Percentiles rank a stretch among this genome's conserved stretches.
phyloP scores from a whole-genome alignment of 2,888 invertebrate genomes.

The Nemoura dubitans region DNA sequence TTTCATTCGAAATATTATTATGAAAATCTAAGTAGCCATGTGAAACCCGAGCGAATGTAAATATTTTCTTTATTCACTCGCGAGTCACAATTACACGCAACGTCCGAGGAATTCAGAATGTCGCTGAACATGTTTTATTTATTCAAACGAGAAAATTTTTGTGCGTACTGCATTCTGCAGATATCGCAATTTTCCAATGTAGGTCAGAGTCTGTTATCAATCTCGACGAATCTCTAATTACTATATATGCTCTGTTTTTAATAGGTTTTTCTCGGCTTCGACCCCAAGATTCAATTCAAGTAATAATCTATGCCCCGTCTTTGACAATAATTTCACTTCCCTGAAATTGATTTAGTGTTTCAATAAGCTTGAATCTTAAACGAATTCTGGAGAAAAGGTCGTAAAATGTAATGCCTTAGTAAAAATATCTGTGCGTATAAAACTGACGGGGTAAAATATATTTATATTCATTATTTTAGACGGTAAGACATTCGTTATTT shows the following conservation, averaged over 20 bases:
- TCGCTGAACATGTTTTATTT: neutral
- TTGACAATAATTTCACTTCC: constrained; percentile 22
- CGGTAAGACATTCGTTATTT: neutral
- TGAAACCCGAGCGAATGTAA: neutral
- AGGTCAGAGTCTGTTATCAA: neutral
- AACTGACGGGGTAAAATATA: neutral
- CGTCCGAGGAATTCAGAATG: neutral
- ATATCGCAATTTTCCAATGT: neutral
- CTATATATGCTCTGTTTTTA: neutral
- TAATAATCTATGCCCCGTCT: constrained; percentile 28
- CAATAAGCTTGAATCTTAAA: constrained; percentile 28
- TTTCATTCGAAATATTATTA: neutral
- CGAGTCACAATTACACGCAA: neutral
- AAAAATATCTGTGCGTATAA: neutral
- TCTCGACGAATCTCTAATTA: neutral
- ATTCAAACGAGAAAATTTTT: neutral
- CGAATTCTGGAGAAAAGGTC: constrained; percentile 13
- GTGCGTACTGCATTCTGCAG: neutral
- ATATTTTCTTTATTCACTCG: neutral
- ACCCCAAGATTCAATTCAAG: neutral
- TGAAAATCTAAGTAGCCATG: neutral
- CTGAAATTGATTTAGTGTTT: constrained; percentile 24
- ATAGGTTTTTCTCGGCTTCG: constrained; percentile 7
- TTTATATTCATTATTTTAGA: neutral
- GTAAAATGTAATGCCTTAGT: neutral